Conservation (phyloP, 2,888 invertebrate genomes). For the Brenthis hecate region DNA sequence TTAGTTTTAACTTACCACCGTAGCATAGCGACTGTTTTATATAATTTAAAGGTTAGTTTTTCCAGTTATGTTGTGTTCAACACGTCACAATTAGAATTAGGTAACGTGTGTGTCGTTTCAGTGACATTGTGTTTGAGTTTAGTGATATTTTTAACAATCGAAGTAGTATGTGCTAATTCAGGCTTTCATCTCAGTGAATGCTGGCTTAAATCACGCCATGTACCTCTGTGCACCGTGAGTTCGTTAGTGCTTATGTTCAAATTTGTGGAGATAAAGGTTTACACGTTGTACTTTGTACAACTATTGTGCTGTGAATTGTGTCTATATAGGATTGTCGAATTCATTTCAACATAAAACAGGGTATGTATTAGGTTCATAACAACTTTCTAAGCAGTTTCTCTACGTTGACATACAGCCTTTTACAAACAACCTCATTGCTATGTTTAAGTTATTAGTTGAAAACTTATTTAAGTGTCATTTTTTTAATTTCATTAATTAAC, state of each 20-base stretch:
- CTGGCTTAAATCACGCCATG: constrained; percentile 73
- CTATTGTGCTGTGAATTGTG: constrained; percentile 61
- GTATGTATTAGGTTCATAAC: constrained; percentile 55
- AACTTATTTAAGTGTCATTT: background rate
- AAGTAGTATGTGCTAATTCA: constrained; percentile 52
- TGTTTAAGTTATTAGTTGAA: constrained; percentile 10
- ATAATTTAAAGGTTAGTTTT: constrained; percentile 60
- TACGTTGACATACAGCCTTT: constrained; percentile 35
- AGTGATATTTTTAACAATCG: constrained; percentile 51
- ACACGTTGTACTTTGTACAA: constrained; percentile 59
- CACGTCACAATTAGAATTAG: constrained; percentile 56
- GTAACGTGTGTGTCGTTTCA: constrained; percentile 53
- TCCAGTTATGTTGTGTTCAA: constrained; percentile 65
- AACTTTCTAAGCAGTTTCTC: constrained; percentile 44
- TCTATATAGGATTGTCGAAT: constrained; percentile 66
- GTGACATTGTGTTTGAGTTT: constrained; percentile 52
- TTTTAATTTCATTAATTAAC: background rate
- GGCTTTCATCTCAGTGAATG: constrained; percentile 71
- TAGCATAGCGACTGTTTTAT: constrained; percentile 66
- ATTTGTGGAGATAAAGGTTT: constrained; percentile 64
- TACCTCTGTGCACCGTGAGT: constrained; percentile 68
- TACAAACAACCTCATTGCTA: constrained; percentile 24
- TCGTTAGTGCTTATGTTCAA: constrained; percentile 78
- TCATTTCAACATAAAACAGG: constrained; percentile 62
- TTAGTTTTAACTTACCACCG: constrained; percentile 79